Base-by-base conservation (phyloP, 2,888 invertebrate species). In the Netelia fuscicornis region DNA sequence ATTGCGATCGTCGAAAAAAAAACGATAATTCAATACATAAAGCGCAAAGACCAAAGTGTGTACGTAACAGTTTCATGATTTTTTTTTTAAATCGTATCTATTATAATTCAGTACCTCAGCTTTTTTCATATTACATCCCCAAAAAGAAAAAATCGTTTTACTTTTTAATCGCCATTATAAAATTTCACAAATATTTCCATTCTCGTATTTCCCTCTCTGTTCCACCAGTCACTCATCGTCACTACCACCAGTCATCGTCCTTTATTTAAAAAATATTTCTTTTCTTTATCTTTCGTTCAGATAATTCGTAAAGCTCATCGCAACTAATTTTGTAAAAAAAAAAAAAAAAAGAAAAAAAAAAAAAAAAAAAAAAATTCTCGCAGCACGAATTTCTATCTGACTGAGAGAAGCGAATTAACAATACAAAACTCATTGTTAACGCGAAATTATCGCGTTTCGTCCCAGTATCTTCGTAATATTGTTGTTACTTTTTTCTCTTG, bases 261-360 rank as follows among this genome's bases (percentile, higher is more conserved):
- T 58, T 58, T 58, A 1, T 56, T 56, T 20, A 1, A 8, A 30
- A 30, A 25, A 25, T 25, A 25, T 25, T 25, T 25, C 2, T 25
- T 25, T 25, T 25, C 25, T 25, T 25, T 25, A 30, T 30, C 30
- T 5, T 58, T 20, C 20, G 9, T 9, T 17, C 17, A 9, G 20
- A 58, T 20, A 17, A 3, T 72, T 56, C n/a, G 56, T 13, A 37
- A 17, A 17, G 52, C 56, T 72, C 67, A 78, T 83, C 58, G 84
- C 80, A 71, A 80, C 84, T 80, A 80, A 80, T 84, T 60, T 30
- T 20, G 17, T 17, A 17, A 17, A 17, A 17, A 17, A 17, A 17
- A 0, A 17, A 17, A 0, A 17, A 17, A 17, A 17, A 10, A 58
- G 58, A 23, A 23, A 52, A 75, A 64, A n/a, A n/a, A n/a, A 17